Conservation (phyloP, 1,140 invertebrate species). For the Drosophila busckii region DNA sequence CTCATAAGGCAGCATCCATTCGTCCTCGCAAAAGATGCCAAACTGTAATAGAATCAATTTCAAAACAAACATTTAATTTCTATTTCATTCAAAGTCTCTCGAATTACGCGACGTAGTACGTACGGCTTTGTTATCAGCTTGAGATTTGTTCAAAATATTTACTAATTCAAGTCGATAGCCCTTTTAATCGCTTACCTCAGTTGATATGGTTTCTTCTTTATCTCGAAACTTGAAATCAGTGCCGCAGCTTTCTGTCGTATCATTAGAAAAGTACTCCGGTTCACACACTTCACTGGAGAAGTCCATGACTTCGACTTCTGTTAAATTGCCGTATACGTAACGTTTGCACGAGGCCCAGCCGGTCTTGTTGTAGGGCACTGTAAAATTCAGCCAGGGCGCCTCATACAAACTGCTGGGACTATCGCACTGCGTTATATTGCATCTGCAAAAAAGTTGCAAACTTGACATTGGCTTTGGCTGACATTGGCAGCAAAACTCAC, state of each 20-base stretch:
- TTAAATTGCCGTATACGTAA: slow-evolving; percentile 50
- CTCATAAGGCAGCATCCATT: slow-evolving; percentile 85
- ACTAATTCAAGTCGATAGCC: no score
- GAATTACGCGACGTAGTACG: no score
- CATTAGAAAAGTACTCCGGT: slow-evolving; percentile 71
- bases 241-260: slow-evolving; percentile 36
- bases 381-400: slow-evolving; percentile 81
- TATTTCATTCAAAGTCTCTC: slow-evolving; percentile 2
- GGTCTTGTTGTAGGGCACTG: slow-evolving; percentile 78
- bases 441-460: slow-evolving; percentile 79
- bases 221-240: slow-evolving; percentile 61
- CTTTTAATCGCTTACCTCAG: slow-evolving; percentile 53
- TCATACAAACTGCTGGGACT: slow-evolving; percentile 72
- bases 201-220: slow-evolving; percentile 63
- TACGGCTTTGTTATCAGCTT: no score
- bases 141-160: no score
- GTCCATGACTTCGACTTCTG: not conserved
- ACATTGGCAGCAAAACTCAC: slow-evolving; percentile 58
- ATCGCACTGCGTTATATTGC: slow-evolving; percentile 83
- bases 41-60: slow-evolving; percentile 78
- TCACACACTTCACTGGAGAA: slow-evolving; percentile 35
- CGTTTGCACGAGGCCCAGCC: slow-evolving; percentile 80
- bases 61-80: slow-evolving; percentile 1
- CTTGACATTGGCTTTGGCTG: no score
- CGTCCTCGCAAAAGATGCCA: slow-evolving; percentile 81